Base-by-base conservation (phyloP, 2,113 vertebrate species). In the Garra rufa region DNA sequence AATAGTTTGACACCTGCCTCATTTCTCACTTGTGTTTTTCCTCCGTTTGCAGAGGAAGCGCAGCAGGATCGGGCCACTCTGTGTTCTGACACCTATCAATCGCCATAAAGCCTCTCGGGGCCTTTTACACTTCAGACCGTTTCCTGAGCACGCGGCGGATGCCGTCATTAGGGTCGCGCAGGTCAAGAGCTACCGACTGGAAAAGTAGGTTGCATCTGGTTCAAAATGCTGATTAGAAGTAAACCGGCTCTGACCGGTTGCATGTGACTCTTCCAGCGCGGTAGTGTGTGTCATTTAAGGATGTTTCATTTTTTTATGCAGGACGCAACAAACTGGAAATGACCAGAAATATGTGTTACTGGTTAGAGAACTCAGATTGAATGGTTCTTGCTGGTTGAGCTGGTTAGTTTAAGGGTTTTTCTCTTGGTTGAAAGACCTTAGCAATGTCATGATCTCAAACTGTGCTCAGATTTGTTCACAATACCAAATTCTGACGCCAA, bases 71-170 rank as follows among this genome's bases (percentile, higher is more conserved):
- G 48, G 15, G 48, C 48, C 48, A 19, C 52, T 55, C 52, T 52
- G 50, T 55, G 19, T 21, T 55, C 50, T 8, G 50, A 9, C 50
- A 21, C 19, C 9, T 65, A 85, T 24, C 61, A 76, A 26, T 70
- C 73, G 34, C 79, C 59, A 79, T 74, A 55, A 85, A 74, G 15
- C 43, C 75, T n/a, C 50, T 8, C 7, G 17, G 19, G 28, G 81
- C 24, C 59, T 8, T 59, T 71, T 44, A 17, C 28, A 21, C 79
- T 67, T 85, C 86, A 46, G 87, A 87, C 86, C 55, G 82, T 85
- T 91, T 91, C 85, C 84, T 80, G 87, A 86, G 80, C 76, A 87
- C 73, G 74, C 87, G 84, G 77, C 77, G 86, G 88, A 91, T 92
- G 74, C 21, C 90, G 91, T 92, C 89, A 85, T 89, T 81, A 69